Evolutionary conservation across 2,888 invertebrate genomes (phyloP).

Genomic region (Plagodis pulveraria): DNA sequence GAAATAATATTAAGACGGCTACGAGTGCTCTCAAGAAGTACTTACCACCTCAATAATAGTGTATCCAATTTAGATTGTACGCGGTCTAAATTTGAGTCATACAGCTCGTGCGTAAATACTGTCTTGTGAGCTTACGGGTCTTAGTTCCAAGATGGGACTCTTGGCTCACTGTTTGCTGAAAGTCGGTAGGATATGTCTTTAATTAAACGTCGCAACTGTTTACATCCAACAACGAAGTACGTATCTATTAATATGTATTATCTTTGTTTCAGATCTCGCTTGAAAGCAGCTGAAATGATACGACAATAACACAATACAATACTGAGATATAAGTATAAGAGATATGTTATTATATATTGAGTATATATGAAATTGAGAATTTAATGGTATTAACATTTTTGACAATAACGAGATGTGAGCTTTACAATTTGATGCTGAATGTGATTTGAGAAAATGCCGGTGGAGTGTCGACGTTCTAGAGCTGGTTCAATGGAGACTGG

Average conservation of each 20-base stretch:
- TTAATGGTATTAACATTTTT: slow-evolving; percentile 45
- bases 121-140: slow-evolving; percentile 30
- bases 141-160: slow-evolving; percentile 29
- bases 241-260: slow-evolving; percentile 30
- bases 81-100: slow-evolving; percentile 34
- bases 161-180: slow-evolving; percentile 34
- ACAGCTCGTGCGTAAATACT: slow-evolving; percentile 31
- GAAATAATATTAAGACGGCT: slow-evolving; percentile 22
- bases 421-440: slow-evolving; percentile 41
- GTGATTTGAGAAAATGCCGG: slow-evolving; percentile 65
- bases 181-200: slow-evolving; percentile 31
- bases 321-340: slow-evolving; percentile 15
- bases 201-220: slow-evolving; percentile 32
- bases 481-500: slow-evolving; percentile 74
- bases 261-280: slow-evolving; percentile 64
- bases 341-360: slow-evolving; percentile 33
- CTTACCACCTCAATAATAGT: slow-evolving; percentile 20
- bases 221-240: slow-evolving; percentile 10
- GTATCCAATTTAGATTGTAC: slow-evolving; percentile 34
- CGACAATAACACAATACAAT: slow-evolving; percentile 57
- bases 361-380: slow-evolving; percentile 26
- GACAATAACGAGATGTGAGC: slow-evolving; percentile 58
- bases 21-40: slow-evolving; percentile 13
- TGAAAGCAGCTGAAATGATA: slow-evolving; percentile 35
- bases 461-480: slow-evolving; percentile 62